Evolutionary conservation across 2,888 invertebrate species (phyloP), one percentile per base, ranked within the genome.

Genomic region (Athalia cordata): DNA sequence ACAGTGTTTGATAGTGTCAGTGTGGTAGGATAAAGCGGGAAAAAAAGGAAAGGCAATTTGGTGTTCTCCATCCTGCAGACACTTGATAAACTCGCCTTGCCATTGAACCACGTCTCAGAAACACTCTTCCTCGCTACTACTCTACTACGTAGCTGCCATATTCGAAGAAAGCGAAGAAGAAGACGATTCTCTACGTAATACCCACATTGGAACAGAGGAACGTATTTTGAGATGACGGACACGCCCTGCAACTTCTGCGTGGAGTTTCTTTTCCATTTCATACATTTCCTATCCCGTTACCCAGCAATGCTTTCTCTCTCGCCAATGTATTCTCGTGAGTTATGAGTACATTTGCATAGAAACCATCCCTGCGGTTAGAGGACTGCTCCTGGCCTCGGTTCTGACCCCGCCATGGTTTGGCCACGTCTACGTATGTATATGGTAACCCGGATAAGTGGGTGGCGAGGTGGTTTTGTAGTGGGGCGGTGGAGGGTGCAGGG

Each of bases 261-360:
- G 47, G 47, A 47, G n/a, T 9, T 68, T 52, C 6, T 68, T 68
- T 68, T 50, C 68, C 68, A 68, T 68, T 68, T 68, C 43, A 29
- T 72, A 59, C 72, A 29, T 70, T 70, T 68, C 55, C 68, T 67
- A 47, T 66, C 11, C 66, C 8, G 55, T 66, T 66, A 47, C 47
- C 66, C 43, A 66, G 66, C 66, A 57, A 70, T 55, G 29, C 70
- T 45, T 57, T 55, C 70, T 70, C 61, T 61, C 72, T 11, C 57
- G 59, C 80, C 80, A 81, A 83, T 83, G 82, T 81, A 80, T 82
- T 83, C 78, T 78, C 77, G 78, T 83, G 85, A 84, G 84, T 85
- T 86, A 86, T 85, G 85, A 84, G 84, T 83, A 81, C 84, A 88
- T 88, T 88, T 88, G 86, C 87, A 88, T 86, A 85, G 85, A 85